phyloP scores from a whole-genome alignment of 1,140 invertebrate genomes.

The Semibalanus balanoides region DNA sequence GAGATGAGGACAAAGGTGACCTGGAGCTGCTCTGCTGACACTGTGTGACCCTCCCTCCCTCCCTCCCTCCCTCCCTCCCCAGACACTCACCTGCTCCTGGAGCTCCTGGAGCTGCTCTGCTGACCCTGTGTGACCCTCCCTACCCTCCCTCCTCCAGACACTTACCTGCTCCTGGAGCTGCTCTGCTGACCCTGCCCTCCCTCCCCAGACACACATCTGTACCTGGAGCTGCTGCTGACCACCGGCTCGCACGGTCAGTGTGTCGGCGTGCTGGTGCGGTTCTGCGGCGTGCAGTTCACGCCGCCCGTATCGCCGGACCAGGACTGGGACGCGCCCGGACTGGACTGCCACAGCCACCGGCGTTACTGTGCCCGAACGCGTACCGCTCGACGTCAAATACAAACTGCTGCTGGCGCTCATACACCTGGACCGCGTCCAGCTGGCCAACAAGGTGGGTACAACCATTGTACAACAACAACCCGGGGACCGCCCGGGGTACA shows the following conservation, averaged over 20 bases:
- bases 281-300: not conserved
- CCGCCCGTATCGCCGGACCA: conserved; percentile 4
- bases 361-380: conserved; percentile 14
- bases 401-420: conserved; percentile 14
- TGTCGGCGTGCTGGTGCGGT: not conserved
- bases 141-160: no score
- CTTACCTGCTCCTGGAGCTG: no score
- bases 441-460: conserved; percentile 30
- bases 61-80: no score
- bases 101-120: no score
- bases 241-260: conserved; percentile 28
- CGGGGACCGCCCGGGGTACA: no score
- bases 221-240: conserved; percentile 61
- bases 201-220: conserved; percentile 57
- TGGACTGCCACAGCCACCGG: conserved; percentile 5
- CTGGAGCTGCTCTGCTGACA: no score
- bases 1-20: no score
- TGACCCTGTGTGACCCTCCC: no score
- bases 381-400: conserved; percentile 13
- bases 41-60: no score
- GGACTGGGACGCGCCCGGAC: conserved; percentile 6
- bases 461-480: no score
- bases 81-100: no score
- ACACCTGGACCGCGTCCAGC: conserved; percentile 34
- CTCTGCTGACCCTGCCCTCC: no score